phyloP scores from a whole-genome alignment of 2,888 invertebrate species.

The Neoscelio sp. region DNA sequence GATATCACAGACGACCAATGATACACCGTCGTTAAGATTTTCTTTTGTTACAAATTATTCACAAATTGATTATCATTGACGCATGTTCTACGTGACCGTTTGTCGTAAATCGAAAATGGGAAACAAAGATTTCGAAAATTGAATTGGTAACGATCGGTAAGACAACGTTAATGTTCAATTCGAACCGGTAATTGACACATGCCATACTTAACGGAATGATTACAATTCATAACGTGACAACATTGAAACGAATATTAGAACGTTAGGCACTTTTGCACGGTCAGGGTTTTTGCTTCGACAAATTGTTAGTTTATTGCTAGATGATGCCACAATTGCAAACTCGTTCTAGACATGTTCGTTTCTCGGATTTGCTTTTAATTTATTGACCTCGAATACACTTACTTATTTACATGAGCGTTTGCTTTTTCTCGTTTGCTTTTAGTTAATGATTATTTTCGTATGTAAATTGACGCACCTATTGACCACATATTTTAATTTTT shows the following conservation, averaged over 20 bases:
- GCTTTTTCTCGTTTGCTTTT: constrained; percentile 20
- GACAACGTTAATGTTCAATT: constrained; percentile 13
- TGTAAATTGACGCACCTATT: constrained; percentile 60
- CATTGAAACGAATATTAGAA: constrained; percentile 67
- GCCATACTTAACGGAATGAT: constrained; percentile 71
- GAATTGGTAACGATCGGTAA: constrained; percentile 15
- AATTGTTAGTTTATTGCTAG: constrained; percentile 46
- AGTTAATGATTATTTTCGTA: constrained; percentile 14
- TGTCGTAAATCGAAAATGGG: too few relatives aligned
- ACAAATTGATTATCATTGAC: too few relatives aligned
- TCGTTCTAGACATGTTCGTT: constrained; percentile 13
- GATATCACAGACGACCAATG: too few relatives aligned
- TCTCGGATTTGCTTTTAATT: constrained; percentile 10
- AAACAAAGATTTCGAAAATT: neutral
- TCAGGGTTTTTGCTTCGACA: constrained; percentile 38
- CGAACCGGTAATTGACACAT: constrained; percentile 74
- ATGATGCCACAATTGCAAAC: constrained; percentile 12
- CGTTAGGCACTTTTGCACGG: constrained; percentile 76
- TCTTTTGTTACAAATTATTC: too few relatives aligned
- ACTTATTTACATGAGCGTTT: constrained; percentile 59
- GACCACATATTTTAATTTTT: constrained; percentile 45
- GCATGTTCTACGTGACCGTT: too few relatives aligned
- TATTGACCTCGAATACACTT: constrained; percentile 49
- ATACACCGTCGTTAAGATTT: too few relatives aligned
- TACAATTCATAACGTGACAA: constrained; percentile 53